These are phyloP conservation scores for Aurelia sp. DNA, from an alignment of 30 jellyfish, hydroid and myxozoan species.

Conservation along the genomic window DNA sequence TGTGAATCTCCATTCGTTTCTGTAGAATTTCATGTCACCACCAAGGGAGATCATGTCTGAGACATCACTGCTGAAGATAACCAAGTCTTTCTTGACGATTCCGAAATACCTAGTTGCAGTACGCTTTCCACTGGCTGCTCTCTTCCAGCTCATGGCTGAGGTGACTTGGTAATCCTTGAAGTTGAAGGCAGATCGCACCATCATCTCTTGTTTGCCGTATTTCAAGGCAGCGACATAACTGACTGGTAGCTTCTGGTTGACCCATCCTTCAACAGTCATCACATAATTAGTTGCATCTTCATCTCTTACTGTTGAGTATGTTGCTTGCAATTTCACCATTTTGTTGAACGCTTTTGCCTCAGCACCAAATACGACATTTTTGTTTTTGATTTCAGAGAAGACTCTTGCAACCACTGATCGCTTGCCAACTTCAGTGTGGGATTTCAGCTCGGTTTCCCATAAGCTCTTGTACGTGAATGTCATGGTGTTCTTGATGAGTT, in stretches of 20 bases:
- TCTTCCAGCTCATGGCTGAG: slow-evolving; percentile 60
- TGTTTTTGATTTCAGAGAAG: slow-evolving; percentile 57
- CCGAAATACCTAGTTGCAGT: slow-evolving; percentile 38
- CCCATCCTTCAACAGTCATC: slow-evolving; percentile 71
- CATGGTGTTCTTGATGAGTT: slow-evolving; percentile 64
- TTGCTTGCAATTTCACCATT: slow-evolving; percentile 65
- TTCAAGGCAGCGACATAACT: slow-evolving; percentile 52
- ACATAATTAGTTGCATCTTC: slow-evolving; percentile 62
- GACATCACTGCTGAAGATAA: slow-evolving; percentile 64
- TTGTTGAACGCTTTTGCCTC: slow-evolving; percentile 71
- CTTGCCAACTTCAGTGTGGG: slow-evolving; percentile 58
- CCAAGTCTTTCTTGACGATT: slow-evolving; percentile 33
- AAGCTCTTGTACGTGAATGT: slow-evolving; percentile 70
- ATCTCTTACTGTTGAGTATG: slow-evolving; percentile 43
- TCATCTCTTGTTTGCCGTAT: slow-evolving; percentile 50
- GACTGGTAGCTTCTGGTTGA: slow-evolving; percentile 74
- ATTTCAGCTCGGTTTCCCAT: slow-evolving; percentile 74
- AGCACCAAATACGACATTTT: slow-evolving; percentile 65
- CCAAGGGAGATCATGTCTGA: slow-evolving; percentile 50
- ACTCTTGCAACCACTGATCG: slow-evolving; percentile 43
- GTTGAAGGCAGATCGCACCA: slow-evolving; percentile 22
- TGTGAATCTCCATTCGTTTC: slow-evolving; percentile 53
- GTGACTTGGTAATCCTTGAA: slow-evolving; percentile 55
- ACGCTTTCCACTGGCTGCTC: slow-evolving; percentile 61
- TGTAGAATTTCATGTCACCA: slow-evolving; percentile 62